phyloP scores from a whole-genome alignment of 1,140 invertebrate genomes.

The Microplitis mediator region DNA sequence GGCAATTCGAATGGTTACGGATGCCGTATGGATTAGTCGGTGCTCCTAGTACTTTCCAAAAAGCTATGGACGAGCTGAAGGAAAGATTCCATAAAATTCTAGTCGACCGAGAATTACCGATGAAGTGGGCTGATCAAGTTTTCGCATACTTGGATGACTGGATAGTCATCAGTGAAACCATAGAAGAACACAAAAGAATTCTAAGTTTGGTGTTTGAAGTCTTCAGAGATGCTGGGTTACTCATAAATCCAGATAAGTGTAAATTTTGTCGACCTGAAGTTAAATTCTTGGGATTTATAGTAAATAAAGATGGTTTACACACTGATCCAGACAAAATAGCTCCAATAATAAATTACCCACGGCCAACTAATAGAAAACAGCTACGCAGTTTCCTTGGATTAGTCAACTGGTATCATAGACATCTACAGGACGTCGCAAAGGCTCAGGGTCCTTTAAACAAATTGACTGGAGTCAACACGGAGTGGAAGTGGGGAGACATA shows the following conservation, averaged over 20 bases:
- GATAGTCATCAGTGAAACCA: conserved; percentile 5
- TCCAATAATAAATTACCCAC: background rate
- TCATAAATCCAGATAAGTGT: background rate
- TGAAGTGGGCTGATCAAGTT: background rate
- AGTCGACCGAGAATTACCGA: background rate
- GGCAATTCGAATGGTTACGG: too few species aligned
- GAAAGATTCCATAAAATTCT: conserved; percentile 16
- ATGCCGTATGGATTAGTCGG: too few species aligned
- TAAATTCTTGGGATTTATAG: conserved; percentile 10
- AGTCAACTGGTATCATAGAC: conserved; percentile 15
- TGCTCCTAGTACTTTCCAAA: too few species aligned
- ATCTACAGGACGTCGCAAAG: background rate
- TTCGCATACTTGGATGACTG: conserved; percentile 23
- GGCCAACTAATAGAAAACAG: background rate
- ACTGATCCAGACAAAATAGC: conserved; percentile 10
- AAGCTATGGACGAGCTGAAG: background rate
- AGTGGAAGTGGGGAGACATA: conserved; percentile 12
- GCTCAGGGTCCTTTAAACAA: conserved; percentile 4
- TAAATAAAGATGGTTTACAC: conserved; percentile 10
- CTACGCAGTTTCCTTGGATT: conserved; percentile 4
- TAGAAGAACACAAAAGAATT: conserved; percentile 12
- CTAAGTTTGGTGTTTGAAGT: conserved; percentile 2
- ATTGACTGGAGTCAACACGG: background rate
- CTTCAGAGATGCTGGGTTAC: conserved; percentile 4
- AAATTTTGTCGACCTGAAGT: background rate